Percentiles rank a stretch among this genome's conserved stretches.
These are phyloP conservation scores for Alviniconcha strummeri DNA, from an alignment of 2,888 invertebrate genomes.

Conservation along the genomic window DNA sequence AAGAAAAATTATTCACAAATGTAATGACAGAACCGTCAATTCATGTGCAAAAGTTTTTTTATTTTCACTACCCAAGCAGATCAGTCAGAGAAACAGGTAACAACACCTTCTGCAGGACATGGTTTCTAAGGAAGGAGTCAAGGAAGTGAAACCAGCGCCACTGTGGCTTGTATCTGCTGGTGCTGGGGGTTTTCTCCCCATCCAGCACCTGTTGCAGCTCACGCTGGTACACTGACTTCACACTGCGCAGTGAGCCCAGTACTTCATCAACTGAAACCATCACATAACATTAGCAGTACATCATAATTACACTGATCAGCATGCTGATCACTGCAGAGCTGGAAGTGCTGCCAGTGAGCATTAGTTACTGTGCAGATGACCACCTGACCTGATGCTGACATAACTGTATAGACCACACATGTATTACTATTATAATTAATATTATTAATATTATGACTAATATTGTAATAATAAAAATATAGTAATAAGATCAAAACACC, in stretches of 20 bases:
- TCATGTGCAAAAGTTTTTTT: too few species aligned
- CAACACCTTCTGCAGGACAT: not conserved
- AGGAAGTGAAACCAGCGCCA: slow-evolving; percentile 33
- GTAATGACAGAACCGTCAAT: too few species aligned
- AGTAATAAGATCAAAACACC: not conserved
- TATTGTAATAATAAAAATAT: not conserved
- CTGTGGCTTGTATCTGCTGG: slow-evolving; percentile 3
- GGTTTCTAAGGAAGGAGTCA: slow-evolving; percentile 27
- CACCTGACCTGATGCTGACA: too few species aligned
- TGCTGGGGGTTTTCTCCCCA: not conserved
- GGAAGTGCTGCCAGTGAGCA: too few species aligned
- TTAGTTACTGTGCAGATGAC: too few species aligned
- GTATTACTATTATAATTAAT: not conserved
- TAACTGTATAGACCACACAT: not conserved
- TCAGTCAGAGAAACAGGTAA: too few species aligned
- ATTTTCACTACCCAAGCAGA: too few species aligned
- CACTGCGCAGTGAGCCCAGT: not conserved
- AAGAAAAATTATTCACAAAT: too few species aligned
- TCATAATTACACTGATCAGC: too few species aligned
- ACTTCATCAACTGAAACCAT: not conserved
- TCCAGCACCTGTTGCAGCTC: slow-evolving; percentile 19
- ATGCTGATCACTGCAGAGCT: too few species aligned
- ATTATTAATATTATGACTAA: not conserved
- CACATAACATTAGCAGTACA: too few species aligned
- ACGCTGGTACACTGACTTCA: slow-evolving; percentile 5